Base-by-base conservation (phyloP, 1,140 invertebrate genomes). In the Euglossa dilemma region DNA sequence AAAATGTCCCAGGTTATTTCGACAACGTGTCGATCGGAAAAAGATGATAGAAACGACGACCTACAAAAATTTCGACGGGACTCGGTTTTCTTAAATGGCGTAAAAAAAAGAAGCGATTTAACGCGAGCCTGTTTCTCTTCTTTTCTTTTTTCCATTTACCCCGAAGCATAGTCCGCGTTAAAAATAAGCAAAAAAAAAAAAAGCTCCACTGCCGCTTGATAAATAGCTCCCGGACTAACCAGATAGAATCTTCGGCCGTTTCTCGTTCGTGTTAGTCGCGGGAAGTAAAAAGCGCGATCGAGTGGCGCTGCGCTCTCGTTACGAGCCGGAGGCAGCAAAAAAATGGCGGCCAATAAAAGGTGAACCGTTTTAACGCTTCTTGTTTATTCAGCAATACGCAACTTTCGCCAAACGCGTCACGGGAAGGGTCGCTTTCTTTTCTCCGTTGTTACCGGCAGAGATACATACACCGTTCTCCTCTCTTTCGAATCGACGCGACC, bases 401-500 rank as follows among this genome's bases (percentile, higher is more conserved):
- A 79, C 76, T 79, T 84, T 84, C 82, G 75, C 76, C 69, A 18
- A 61, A 63, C 11, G n/a, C 82, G 75, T 64, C 67, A 66, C 67
- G 67, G 43, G 43, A 79, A 79, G 75, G 67, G 57, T 66, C 76
- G 67, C 70, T 80, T 80, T 66, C 56, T 85, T 85, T 61, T 64
- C 64, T 61, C 20, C 43, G 43, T 36, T 54, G 43, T 43, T 43
- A 52, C 25, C 18, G 43, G 14, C 45, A 25, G 23, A n/a, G 11
- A 45, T 28, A 50, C 23, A 47, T n/a, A n/a, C n/a, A n/a, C n/a
- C n/a, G 12, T 9, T 11, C 71, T 45, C 23, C 6, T 56, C 36
- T 47, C 28, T 7, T 18, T 18, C 14, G 25, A 18, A 61, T 18
- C 7, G 20, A 36, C 20, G 36, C 16, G n/a, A 8, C 28, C 6